Evolutionary conservation across 1,140 invertebrate genomes (phyloP).

Genomic region (Seison nebaliae): DNA sequence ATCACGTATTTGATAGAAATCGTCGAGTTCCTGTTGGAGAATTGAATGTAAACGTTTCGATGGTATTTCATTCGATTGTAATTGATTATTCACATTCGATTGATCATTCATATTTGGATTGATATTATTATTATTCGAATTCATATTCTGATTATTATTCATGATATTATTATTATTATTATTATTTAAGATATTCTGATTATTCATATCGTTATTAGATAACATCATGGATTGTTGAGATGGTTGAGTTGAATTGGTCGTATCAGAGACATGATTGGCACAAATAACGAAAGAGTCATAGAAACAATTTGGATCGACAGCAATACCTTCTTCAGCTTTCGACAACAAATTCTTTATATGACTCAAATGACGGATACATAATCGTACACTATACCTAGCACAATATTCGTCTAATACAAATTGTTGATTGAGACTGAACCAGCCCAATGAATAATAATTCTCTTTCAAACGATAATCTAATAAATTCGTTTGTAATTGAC

Average conservation of each 20-base stretch:
- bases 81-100: too few relatives aligned
- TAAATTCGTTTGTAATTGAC: slow-evolving; percentile 60
- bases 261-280: slow-evolving; percentile 87
- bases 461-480: slow-evolving; percentile 80
- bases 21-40: slow-evolving; percentile 81
- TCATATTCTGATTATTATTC: background rate
- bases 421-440: slow-evolving; percentile 94
- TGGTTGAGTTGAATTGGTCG: slow-evolving; percentile 46
- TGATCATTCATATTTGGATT: background rate
- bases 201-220: background rate
- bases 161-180: slow-evolving; percentile 5
- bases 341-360: slow-evolving; percentile 83
- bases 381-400: slow-evolving; percentile 76
- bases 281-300: slow-evolving; percentile 97
- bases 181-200: background rate
- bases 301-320: slow-evolving; percentile 89
- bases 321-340: slow-evolving; percentile 65
- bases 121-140: background rate
- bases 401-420: slow-evolving; percentile 96
- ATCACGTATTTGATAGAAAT: slow-evolving; percentile 88
- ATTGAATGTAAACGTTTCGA: slow-evolving; percentile 93
- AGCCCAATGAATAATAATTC: slow-evolving; percentile 85
- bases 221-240: background rate
- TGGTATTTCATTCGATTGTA: slow-evolving; percentile 31
- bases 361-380: slow-evolving; percentile 76